Evolutionary conservation across 1,140 invertebrate genomes (phyloP).

Genomic region (Ctenoplectra terminalis): DNA sequence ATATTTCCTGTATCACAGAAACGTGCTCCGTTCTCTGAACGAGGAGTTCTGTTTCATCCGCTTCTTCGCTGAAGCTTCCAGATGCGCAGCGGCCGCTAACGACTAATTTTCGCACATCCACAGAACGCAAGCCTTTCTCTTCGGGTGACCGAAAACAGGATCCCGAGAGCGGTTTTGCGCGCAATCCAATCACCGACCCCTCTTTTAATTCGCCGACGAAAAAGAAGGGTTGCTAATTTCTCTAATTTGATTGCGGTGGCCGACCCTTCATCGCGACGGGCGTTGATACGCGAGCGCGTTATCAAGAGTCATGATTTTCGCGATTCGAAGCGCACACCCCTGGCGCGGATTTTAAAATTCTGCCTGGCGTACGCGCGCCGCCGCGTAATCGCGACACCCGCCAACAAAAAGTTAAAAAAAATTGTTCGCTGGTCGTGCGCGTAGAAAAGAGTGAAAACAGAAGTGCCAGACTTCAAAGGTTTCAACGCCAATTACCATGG

Average conservation of each 20-base stretch:
- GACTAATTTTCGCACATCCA: conserved; percentile 47
- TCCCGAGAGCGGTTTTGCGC: background rate
- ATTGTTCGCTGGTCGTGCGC: background rate
- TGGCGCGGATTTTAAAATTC: conserved; percentile 54
- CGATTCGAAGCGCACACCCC: background rate
- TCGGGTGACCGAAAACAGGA: conserved; percentile 21
- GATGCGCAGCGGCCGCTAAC: background rate
- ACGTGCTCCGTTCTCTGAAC: too few species aligned
- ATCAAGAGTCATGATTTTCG: conserved; percentile 47
- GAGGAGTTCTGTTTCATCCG: background rate
- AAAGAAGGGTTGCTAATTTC: conserved; percentile 64
- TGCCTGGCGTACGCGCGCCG: conserved; percentile 22
- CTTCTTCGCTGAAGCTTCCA: background rate
- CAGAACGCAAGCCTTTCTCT: background rate
- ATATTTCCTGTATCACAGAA: too few species aligned
- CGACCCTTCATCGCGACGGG: conserved; percentile 8
- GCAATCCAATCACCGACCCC: conserved; percentile 40
- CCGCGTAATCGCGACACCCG: conserved; percentile 28
- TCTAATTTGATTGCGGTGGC: conserved; percentile 62
- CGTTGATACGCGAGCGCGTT: conserved; percentile 36
- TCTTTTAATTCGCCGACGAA: conserved; percentile 13
- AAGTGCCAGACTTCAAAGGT: conserved; percentile 63
- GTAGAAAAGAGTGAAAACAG: conserved; percentile 30
- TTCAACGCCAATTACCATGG: conserved; percentile 46
- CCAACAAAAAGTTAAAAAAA: conserved; percentile 32